Evolutionary conservation across 1,140 invertebrate genomes (phyloP).

Genomic region (Sarcophaga bullata): DNA sequence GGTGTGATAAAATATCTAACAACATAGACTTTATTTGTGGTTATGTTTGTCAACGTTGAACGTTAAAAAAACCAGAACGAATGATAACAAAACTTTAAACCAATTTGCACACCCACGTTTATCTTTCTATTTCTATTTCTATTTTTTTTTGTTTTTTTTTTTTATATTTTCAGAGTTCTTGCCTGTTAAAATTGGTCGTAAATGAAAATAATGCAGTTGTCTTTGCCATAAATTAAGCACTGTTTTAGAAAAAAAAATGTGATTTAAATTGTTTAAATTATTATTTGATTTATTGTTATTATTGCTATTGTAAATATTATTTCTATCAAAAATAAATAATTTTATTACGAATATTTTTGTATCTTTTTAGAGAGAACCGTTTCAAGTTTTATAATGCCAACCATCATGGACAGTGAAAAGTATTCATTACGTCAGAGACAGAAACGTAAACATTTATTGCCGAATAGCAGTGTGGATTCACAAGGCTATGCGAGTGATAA

Average conservation of each 20-base stretch:
- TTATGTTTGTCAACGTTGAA: not conserved
- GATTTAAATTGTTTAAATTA: not conserved
- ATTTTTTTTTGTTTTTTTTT: not conserved
- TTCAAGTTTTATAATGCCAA: not conserved
- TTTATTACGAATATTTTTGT: not conserved
- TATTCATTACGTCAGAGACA: constrained; percentile 62
- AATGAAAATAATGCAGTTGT: not conserved
- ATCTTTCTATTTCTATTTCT: not conserved
- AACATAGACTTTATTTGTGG: not conserved
- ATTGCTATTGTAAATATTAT: no score
- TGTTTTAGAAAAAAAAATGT: not conserved
- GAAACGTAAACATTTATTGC: constrained; percentile 46
- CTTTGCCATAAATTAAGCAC: not conserved
- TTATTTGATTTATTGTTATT: no score
- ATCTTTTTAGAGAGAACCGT: not conserved
- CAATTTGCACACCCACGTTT: constrained; percentile 17
- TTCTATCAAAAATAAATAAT: not conserved
- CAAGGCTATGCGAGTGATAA: constrained; percentile 23
- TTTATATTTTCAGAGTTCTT: not conserved
- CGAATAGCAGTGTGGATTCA: not conserved
- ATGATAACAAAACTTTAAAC: not conserved
- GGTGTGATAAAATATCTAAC: constrained; percentile 4
- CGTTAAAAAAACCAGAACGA: no score
- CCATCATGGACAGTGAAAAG: constrained; percentile 51
- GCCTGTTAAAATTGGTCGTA: not conserved